Evolutionary conservation across 2,888 invertebrate genomes (phyloP), one percentile per base, ranked within the genome.

Genomic region (Ferdinandea cuprea): DNA sequence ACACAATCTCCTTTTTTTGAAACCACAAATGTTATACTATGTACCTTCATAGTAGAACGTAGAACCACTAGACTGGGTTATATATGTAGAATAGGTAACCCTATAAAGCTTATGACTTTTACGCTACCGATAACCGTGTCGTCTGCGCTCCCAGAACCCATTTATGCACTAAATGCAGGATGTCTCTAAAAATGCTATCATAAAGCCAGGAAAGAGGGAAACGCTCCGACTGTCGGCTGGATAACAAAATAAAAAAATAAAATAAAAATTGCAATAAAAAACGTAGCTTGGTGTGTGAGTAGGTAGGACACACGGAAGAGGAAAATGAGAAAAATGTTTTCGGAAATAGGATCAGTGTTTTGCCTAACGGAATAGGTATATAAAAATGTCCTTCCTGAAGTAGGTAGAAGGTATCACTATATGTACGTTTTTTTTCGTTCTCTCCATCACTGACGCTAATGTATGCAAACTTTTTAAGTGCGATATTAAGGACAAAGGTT

Each of bases 341-440:
- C 80, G 80, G 80, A 80, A 80, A 80, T 74, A 68, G 74, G 80
- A 80, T 80, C 80, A 63, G 80, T 80, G 80, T 74, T 80, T 80
- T 80, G 73, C 69, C 80, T 68, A 80, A 69, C 80, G 74, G 74
- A 80, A 80, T 69, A 80, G 80, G 74, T 80, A 58, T 63, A 80
- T 74, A 80, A 80, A 80, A 74, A 68, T 69, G 80, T 74, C 74
- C 80, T 80, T 74, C 74, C 74, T 74, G 74, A 21, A 50, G 56
- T 28, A 80, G 2, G 37, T n/a, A 50, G 46, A 28, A 28, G 59
- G 61, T 66, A 74, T 56, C 80, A 50, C 66, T 48, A 48, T 50
- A 74, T 50, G 19, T 37, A 2, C 52, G 4, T 54, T 32, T 17
- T 32, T 19, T 2, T 17, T n/a, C 46, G 46, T 59, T 30, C 28